Base-by-base conservation (phyloP, 2,113 vertebrate species). In the Tachuris rubrigastra region DNA sequence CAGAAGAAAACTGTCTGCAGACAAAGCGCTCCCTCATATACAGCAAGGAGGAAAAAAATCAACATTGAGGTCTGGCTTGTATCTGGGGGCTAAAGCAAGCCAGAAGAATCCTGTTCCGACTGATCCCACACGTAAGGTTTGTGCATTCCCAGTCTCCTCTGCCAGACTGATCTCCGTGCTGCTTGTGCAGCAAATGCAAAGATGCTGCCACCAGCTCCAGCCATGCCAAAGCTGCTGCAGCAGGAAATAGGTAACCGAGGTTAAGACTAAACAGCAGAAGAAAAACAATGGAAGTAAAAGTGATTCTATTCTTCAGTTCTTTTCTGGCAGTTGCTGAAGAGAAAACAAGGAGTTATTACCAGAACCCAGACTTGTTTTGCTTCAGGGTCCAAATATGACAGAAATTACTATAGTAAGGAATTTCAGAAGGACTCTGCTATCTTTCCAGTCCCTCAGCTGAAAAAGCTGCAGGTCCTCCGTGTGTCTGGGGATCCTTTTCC, bases 281-380 rank as follows among this genome's bases (percentile, higher is more conserved):
- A 77, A 89, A 90, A 96, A 21, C 49, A 85, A 78, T 49, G 78
- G 77, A 62, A 89, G 92, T 90, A 78, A 91, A 90, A 44, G 37
- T 19, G 30, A 88, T 75, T 95, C 91, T 60, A 46, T 68, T 91
- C 79, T 87, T 71, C 46, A 83, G 42, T 68, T 93, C 78, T 93
- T 55, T 93, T 62, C 85, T 91, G 81, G 91, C 56, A 77, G 50
- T 22, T 80, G n/a, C 53, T 88, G 50, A 74, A 90, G 94, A 86
- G 80, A 93, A 96, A 96, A 80, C 78, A 74, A 75, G 52, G 33
- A 72, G 42, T 74, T 81, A 25, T 6, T 96, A 92, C 91, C 87
- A 96, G 88, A 97, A 93, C 39, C 31, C 68, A 92, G 68, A 96
- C 59, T 58, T 68, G 62, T 87, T 86, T 82, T 84, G 81, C 50